These are phyloP conservation scores for Chrysolina americana DNA, from an alignment of 2,888 invertebrate species.

Conservation along the genomic window DNA sequence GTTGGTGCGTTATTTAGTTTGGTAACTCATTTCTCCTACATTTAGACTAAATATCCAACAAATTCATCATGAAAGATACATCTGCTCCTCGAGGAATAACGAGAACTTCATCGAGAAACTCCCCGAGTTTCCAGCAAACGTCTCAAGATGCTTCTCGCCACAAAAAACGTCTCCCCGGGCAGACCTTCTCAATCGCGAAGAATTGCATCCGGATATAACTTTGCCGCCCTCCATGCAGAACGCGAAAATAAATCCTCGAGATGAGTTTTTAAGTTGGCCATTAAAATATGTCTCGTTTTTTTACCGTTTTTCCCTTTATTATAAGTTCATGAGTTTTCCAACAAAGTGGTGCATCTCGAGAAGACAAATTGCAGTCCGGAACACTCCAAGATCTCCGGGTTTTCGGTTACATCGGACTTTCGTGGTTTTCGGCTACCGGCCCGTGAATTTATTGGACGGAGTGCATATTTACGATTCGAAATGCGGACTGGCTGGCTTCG, in stretches of 20 bases:
- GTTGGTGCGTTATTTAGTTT: no score
- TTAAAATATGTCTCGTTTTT: constrained; percentile 35
- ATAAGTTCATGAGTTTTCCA: constrained; percentile 36
- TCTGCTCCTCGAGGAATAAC: constrained; percentile 15
- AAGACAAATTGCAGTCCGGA: constrained; percentile 29
- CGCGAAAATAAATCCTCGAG: constrained; percentile 30
- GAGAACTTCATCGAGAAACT: constrained; percentile 15
- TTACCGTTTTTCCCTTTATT: constrained; percentile 29
- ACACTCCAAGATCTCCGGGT: not conserved
- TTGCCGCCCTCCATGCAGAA: constrained; percentile 7
- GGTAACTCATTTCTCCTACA: no score
- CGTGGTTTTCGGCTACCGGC: constrained; percentile 13
- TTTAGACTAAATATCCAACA: not conserved
- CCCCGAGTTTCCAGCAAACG: not conserved
- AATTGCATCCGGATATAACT: constrained; percentile 23
- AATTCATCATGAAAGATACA: not conserved
- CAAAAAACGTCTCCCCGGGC: constrained; percentile 18
- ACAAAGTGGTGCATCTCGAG: constrained; percentile 31
- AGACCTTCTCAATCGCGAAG: constrained; percentile 7
- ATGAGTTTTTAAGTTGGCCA: constrained; percentile 37
- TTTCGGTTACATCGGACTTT: constrained; percentile 7
- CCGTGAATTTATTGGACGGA: not conserved
- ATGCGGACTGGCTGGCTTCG: not conserved
- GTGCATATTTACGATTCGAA: not conserved
- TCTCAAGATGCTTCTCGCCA: constrained; percentile 1